Percentiles rank a stretch among this genome's conserved stretches.
Evolutionary conservation across 2,797 vertebrate species (phyloP).

Genomic region (Orientallactaga sibirica): DNA sequence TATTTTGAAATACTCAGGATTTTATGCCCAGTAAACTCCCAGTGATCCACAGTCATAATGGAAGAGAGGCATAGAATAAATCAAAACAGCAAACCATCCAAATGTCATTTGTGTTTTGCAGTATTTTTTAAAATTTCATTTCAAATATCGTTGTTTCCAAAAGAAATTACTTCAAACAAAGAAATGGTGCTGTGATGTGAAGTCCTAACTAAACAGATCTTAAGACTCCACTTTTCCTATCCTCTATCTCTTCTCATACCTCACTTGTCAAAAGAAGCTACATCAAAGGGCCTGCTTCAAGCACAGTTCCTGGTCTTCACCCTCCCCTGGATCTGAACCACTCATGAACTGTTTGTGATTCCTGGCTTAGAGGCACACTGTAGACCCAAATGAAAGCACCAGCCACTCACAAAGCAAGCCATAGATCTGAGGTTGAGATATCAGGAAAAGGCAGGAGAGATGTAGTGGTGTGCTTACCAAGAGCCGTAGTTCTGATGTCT

Average conservation of each 20-base stretch:
- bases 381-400: not conserved
- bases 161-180: slow-evolving; percentile 57
- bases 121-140: slow-evolving; percentile 54
- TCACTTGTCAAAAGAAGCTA: slow-evolving; percentile 23
- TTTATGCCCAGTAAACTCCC: slow-evolving; percentile 49
- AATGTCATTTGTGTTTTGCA: slow-evolving; percentile 25
- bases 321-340: not conserved
- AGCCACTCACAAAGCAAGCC: not conserved
- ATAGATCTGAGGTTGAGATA: not conserved
- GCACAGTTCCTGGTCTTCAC: not conserved
- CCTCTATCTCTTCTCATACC: not conserved
- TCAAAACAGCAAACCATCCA: slow-evolving; percentile 29
- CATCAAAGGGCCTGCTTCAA: not conserved
- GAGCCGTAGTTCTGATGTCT: not conserved
- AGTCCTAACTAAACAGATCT: not conserved
- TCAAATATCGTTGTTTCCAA: slow-evolving; percentile 36
- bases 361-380: not conserved
- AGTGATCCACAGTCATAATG: slow-evolving; percentile 2
- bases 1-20: slow-evolving; percentile 30
- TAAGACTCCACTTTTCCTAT: not conserved
- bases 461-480: fast-evolving
- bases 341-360: not conserved
- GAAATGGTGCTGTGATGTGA: not conserved
- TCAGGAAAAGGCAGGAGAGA: not conserved
- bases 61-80: slow-evolving; percentile 30